Conservation (phyloP, 53 echinoderm and acorn worm species). For the Echinometra lucunter region DNA sequence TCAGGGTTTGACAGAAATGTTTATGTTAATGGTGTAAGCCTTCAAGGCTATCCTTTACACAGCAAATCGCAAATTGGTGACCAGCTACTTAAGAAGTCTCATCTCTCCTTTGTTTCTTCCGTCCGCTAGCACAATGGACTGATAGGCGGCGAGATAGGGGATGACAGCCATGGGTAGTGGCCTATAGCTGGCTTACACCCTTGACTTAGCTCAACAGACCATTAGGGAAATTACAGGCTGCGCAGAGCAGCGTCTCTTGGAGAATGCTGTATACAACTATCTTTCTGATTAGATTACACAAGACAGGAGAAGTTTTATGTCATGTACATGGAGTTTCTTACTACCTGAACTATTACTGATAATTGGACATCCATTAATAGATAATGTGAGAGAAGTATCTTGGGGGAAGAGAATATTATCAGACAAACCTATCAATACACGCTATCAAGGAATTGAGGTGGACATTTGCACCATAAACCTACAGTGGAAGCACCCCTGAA, state of each 20-base stretch:
- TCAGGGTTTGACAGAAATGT: slow-evolving; percentile 17
- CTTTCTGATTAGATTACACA: neutral
- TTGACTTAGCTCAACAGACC: slow-evolving; percentile 24
- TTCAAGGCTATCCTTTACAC: slow-evolving; percentile 48
- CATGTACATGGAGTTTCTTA: neutral
- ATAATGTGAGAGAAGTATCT: neutral
- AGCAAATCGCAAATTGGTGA: slow-evolving; percentile 15
- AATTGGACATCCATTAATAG: slow-evolving; percentile 31
- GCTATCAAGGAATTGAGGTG: too few relatives aligned
- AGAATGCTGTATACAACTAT: neutral
- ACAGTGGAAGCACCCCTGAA: neutral
- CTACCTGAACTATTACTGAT: neutral
- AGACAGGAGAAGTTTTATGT: neutral
- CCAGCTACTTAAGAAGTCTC: slow-evolving; percentile 46
- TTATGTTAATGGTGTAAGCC: slow-evolving; percentile 10
- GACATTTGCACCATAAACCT: neutral
- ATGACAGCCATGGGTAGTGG: slow-evolving; percentile 52
- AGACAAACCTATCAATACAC: neutral
- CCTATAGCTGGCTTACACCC: slow-evolving; percentile 42
- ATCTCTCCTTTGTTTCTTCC: slow-evolving; percentile 37
- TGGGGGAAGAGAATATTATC: neutral
- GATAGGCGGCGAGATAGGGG: slow-evolving; percentile 32
- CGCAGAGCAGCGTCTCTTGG: neutral
- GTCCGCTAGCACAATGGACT: neutral
- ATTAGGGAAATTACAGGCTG: slow-evolving; percentile 65